These are phyloP conservation scores for Sphaeramia orbicularis DNA, from an alignment of 2,797 vertebrate genomes.

Conservation along the genomic window DNA sequence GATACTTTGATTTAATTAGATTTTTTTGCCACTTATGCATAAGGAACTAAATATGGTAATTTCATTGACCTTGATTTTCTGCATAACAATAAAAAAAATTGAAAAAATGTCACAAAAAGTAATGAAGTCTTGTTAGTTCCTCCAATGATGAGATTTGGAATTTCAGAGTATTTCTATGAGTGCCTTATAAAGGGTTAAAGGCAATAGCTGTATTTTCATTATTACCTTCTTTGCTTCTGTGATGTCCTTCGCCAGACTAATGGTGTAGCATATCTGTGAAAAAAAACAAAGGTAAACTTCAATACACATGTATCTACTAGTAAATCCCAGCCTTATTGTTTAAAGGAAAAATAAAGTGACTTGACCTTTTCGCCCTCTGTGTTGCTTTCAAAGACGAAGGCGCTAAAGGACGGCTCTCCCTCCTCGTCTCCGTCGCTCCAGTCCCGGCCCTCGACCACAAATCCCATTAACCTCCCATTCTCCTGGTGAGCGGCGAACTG, in stretches of 20 bases:
- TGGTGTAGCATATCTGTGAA: constrained; percentile 95
- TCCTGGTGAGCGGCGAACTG: constrained; percentile 97
- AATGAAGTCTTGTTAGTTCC: too few species aligned
- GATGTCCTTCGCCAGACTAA: constrained; percentile 95
- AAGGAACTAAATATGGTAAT: too few species aligned
- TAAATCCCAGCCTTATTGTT: not conserved
- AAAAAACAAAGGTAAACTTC: constrained; percentile 24
- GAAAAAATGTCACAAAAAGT: too few species aligned
- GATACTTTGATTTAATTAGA: too few species aligned
- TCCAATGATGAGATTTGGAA: too few species aligned
- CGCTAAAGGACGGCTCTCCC: constrained; percentile 88
- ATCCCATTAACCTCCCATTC: constrained; percentile 94
- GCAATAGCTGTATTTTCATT: not conserved
- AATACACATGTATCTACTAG: not conserved
- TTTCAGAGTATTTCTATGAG: too few species aligned
- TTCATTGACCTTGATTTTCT: too few species aligned
- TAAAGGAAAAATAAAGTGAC: fast-evolving
- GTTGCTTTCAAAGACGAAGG: constrained; percentile 97
- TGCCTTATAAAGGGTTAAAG: not conserved
- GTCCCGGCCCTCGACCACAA: constrained; percentile 89
- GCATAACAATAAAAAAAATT: too few species aligned
- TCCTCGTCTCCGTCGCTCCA: constrained; percentile 78
- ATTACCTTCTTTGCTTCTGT: constrained; percentile 94
- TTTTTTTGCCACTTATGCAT: too few species aligned
- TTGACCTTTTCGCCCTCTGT: constrained; percentile 97